A percentile compares a stretch with the other conserved stretches of the same genome.
Conservation (phyloP, 2,113 vertebrate genomes). For the Trachemys scripta region DNA sequence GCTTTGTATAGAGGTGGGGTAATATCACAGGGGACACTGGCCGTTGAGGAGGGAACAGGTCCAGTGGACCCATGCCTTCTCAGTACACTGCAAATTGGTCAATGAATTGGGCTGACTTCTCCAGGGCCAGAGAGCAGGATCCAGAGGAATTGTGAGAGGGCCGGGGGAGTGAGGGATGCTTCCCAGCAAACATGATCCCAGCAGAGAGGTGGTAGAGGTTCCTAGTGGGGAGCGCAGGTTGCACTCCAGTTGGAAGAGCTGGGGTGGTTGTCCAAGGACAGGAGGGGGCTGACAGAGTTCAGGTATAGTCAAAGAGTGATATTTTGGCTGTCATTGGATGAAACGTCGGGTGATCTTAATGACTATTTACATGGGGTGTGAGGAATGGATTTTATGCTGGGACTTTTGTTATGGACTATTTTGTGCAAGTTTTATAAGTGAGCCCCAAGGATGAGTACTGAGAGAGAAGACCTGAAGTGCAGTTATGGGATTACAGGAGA, state of each 20-base stretch:
- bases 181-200: background rate
- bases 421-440: background rate
- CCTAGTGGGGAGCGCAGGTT: background rate
- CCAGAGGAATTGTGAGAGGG: background rate
- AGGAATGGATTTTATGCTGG: background rate
- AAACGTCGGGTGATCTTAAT: background rate
- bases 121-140: background rate
- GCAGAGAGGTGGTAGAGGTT: background rate
- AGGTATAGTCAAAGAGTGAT: background rate
- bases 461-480: background rate
- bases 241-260: background rate
- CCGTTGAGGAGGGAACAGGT: too few species aligned
- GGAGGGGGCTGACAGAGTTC: background rate
- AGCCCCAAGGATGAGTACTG: background rate
- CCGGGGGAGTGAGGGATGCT: background rate
- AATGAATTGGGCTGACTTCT: background rate
- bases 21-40: too few species aligned
- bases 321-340: background rate
- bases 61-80: too few species aligned
- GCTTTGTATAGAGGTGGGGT: accelerated
- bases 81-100: too few species aligned
- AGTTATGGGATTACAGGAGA: background rate
- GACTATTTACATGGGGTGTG: background rate
- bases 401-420: background rate
- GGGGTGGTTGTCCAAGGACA: background rate